phyloP scores from a whole-genome alignment of 2,888 invertebrate genomes.

The Leucania comma region DNA sequence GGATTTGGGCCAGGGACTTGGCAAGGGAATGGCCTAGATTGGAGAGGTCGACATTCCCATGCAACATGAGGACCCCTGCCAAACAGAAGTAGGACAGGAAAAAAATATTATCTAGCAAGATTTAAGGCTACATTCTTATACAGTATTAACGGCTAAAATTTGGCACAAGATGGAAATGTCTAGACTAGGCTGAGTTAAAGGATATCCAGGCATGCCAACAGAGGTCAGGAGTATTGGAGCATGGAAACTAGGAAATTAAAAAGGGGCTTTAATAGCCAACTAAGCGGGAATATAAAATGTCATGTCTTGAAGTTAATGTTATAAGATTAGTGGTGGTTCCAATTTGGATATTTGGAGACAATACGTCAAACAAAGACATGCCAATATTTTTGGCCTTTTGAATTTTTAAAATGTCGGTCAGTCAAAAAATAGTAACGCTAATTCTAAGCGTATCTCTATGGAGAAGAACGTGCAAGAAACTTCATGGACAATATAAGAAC shows the following conservation, averaged over 20 bases:
- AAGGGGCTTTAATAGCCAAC: neutral
- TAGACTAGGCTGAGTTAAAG: slow-evolving; percentile 40
- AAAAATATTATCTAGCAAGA: slow-evolving; percentile 54
- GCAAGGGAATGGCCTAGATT: slow-evolving; percentile 22
- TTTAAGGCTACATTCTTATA: slow-evolving; percentile 58
- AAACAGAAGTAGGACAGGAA: slow-evolving; percentile 59
- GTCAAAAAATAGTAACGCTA: no score
- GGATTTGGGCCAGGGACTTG: slow-evolving; percentile 33
- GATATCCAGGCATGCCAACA: slow-evolving; percentile 15
- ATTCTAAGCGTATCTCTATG: no score
- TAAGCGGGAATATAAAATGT: neutral
- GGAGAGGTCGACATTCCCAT: slow-evolving; percentile 31
- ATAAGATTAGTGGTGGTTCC: neutral
- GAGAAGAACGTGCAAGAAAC: no score
- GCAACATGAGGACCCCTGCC: slow-evolving; percentile 55
- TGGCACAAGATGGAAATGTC: slow-evolving; percentile 55
- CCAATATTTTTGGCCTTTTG: no score
- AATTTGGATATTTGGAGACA: neutral
- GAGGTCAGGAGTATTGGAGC: slow-evolving; percentile 20
- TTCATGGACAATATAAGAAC: no score
- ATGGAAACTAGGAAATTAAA: neutral
- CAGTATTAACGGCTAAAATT: slow-evolving; percentile 63
- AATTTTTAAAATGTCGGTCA: no score
- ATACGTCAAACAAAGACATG: neutral
- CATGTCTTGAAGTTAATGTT: neutral